These are phyloP conservation scores for Scaptomyza tumidula DNA, from an alignment of 2,888 invertebrate species.

Conservation along the genomic window DNA sequence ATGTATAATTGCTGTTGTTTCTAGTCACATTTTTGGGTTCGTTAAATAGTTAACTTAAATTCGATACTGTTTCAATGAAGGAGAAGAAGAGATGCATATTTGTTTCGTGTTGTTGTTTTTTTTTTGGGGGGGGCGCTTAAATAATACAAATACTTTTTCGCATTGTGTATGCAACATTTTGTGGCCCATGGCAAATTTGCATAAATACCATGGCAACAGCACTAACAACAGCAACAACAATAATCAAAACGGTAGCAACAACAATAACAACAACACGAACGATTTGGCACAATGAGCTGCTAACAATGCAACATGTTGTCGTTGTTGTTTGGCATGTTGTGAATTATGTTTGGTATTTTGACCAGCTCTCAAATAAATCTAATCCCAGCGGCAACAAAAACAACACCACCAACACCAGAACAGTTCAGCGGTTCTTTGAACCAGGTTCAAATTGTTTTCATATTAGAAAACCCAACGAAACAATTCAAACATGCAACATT, in stretches of 20 bases:
- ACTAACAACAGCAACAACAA: constrained; percentile 13
- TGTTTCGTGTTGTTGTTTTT: constrained; percentile 11
- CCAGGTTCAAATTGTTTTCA: constrained; percentile 38
- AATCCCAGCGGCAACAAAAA: constrained; percentile 31
- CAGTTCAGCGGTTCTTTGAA: constrained; percentile 17
- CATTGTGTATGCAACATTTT: constrained; percentile 55
- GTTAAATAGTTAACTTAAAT: neutral
- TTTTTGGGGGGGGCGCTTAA: constrained; percentile 13
- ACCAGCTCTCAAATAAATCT: constrained; percentile 62
- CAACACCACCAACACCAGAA: constrained; percentile 17
- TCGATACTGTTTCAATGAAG: neutral
- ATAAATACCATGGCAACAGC: constrained; percentile 75
- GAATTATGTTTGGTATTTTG: constrained; percentile 78
- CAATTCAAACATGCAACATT: constrained; percentile 47
- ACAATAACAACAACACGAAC: constrained; percentile 44
- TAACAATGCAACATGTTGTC: constrained; percentile 80
- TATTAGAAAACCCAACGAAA: constrained; percentile 41
- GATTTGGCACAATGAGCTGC: constrained; percentile 72
- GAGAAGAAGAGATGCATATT: constrained; percentile 3
- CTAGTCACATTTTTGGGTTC: constrained; percentile 4
- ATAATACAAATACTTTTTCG: constrained; percentile 31
- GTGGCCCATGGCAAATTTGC: constrained; percentile 71
- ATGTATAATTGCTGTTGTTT: constrained; percentile 20
- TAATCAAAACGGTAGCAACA: constrained; percentile 12
- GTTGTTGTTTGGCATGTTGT: constrained; percentile 79